phyloP scores from a whole-genome alignment of 2,888 invertebrate genomes.

The Entomobrya proxima region DNA sequence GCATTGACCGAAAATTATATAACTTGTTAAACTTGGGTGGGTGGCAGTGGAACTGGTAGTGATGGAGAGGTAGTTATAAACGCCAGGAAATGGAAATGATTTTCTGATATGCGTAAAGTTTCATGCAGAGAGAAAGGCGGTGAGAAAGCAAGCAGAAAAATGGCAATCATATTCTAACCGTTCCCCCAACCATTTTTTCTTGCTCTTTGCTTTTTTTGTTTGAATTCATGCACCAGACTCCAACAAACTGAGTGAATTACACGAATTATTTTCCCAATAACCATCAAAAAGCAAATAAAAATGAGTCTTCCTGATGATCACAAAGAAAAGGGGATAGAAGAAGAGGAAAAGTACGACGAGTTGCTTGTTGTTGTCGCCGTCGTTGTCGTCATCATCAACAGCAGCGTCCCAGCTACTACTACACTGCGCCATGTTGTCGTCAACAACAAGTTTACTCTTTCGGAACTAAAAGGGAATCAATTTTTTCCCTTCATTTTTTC shows the following conservation, averaged over 20 bases:
- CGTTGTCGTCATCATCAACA: conserved; percentile 21
- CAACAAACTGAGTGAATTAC: neutral
- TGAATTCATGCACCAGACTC: neutral
- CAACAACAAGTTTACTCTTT: conserved; percentile 13
- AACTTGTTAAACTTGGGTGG: neutral
- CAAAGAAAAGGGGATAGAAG: neutral
- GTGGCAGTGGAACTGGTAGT: neutral
- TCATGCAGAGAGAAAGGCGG: neutral
- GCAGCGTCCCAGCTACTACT: too few species aligned
- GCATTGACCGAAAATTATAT: conserved; percentile 30
- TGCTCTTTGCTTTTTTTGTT: neutral
- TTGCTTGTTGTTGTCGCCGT: neutral
- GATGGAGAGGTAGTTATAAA: conserved; percentile 2
- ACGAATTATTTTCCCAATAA: conserved; percentile 55
- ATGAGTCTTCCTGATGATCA: conserved; percentile 37
- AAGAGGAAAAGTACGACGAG: neutral
- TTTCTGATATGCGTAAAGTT: conserved; percentile 45
- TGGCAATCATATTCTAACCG: conserved; percentile 4
- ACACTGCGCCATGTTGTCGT: neutral
- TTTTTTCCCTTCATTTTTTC: neutral
- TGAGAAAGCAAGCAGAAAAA: neutral
- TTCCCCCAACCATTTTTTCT: neutral
- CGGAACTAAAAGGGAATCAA: neutral
- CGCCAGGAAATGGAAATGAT: conserved; percentile 62
- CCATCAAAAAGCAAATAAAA: conserved; percentile 52